phyloP scores from a whole-genome alignment of 2,113 vertebrate species.

The Oceanites oceanicus region DNA sequence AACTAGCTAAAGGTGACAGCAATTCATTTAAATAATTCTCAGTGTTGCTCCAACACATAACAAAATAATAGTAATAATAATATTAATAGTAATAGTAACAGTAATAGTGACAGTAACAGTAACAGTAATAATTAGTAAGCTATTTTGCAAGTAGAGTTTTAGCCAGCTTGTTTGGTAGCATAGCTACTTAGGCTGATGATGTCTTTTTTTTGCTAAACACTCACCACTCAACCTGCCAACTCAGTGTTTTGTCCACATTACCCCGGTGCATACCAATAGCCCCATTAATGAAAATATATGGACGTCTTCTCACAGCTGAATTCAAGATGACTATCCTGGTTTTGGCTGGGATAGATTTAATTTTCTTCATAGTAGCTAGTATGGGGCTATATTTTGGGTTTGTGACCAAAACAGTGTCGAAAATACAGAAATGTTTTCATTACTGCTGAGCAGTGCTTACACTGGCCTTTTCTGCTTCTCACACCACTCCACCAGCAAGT shows the following conservation, averaged over 20 bases:
- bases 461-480: too few relatives aligned
- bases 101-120: background rate
- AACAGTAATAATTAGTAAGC: background rate
- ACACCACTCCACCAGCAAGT: too few relatives aligned
- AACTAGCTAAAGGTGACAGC: background rate
- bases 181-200: background rate
- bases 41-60: background rate
- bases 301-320: background rate
- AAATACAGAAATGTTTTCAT: too few relatives aligned
- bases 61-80: background rate
- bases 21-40: background rate
- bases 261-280: background rate
- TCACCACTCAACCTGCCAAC: background rate
- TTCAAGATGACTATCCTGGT: background rate
- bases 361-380: too few relatives aligned
- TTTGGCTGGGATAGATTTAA: too few relatives aligned
- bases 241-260: background rate
- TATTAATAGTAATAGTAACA: background rate
- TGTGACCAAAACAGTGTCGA: too few relatives aligned
- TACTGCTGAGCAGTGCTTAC: too few relatives aligned
- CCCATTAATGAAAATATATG: background rate
- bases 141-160: background rate
- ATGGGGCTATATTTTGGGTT: too few relatives aligned
- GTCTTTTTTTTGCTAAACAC: background rate
- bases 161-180: background rate